Evolutionary conservation across 2,113 vertebrate genomes (phyloP).

Genomic region (Tragelaphus scriptus): DNA sequence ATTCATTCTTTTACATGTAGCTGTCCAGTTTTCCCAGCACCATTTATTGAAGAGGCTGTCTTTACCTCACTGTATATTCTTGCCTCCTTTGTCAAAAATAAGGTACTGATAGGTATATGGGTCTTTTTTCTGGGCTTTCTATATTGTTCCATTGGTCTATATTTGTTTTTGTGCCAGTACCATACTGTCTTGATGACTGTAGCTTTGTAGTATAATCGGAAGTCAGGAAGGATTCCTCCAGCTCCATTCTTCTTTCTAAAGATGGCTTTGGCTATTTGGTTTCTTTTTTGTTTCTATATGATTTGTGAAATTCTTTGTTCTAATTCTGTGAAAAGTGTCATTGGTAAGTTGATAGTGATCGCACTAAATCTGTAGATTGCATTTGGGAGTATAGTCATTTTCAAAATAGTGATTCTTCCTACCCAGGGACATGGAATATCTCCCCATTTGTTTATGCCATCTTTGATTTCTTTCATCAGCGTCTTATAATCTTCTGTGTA

Average conservation of each 20-base stretch:
- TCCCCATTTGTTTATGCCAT: background rate
- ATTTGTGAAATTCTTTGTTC: background rate
- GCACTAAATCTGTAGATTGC: background rate
- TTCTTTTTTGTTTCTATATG: background rate
- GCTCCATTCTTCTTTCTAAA: background rate
- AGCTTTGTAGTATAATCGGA: no score
- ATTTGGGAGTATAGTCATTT: background rate
- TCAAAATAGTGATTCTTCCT: background rate
- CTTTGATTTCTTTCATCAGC: background rate
- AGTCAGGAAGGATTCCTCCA: background rate
- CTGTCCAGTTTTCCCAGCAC: background rate
- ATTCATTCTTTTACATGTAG: background rate
- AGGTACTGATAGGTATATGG: background rate
- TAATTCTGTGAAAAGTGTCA: background rate
- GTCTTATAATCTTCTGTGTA: background rate
- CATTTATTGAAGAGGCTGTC: background rate
- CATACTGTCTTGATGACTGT: no score
- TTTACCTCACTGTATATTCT: background rate
- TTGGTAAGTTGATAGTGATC: background rate
- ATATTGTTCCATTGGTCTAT: no score
- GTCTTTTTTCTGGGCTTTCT: background rate
- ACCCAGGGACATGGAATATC: background rate
- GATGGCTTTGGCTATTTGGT: fast-evolving
- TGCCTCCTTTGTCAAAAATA: background rate
- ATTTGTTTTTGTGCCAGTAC: no score